A percentile compares a stretch with the other conserved stretches of the same genome.
phyloP scores from a whole-genome alignment of 1,140 invertebrate species.

The Bombus haemorrhoidalis region DNA sequence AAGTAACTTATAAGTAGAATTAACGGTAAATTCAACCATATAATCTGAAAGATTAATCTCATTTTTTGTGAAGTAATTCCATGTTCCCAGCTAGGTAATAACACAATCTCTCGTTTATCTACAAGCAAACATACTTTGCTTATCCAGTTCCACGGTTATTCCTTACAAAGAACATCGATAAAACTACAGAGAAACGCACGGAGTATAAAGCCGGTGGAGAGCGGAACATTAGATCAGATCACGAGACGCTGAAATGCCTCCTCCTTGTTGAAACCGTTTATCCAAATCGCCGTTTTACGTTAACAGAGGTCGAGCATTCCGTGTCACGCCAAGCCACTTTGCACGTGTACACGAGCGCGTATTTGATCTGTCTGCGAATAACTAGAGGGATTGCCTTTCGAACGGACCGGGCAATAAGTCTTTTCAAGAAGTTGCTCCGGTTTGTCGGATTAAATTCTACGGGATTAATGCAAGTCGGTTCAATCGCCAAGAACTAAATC shows the following conservation, averaged over 20 bases:
- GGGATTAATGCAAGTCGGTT: conserved; percentile 64
- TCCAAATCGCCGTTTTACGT: not conserved
- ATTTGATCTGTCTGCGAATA: not conserved
- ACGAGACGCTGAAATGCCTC: not conserved
- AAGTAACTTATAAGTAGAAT: not conserved
- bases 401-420: conserved; percentile 25
- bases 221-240: not conserved
- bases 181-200: not conserved
- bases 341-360: not conserved
- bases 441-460: conserved; percentile 35
- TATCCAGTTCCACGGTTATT: not conserved
- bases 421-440: conserved; percentile 21
- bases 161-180: not conserved
- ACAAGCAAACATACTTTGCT: not conserved
- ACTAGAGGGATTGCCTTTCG: conserved; percentile 2
- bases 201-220: not conserved
- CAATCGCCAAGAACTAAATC: conserved; percentile 63
- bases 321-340: not conserved
- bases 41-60: not conserved
- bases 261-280: too few relatives aligned
- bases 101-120: not conserved
- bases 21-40: not conserved
- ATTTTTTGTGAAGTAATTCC: not conserved
- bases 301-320: not conserved
- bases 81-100: not conserved